Percentiles rank a stretch among this genome's conserved stretches.
Evolutionary conservation across 1,140 invertebrate species (phyloP).

Genomic region (Drosophila ironensis): DNA sequence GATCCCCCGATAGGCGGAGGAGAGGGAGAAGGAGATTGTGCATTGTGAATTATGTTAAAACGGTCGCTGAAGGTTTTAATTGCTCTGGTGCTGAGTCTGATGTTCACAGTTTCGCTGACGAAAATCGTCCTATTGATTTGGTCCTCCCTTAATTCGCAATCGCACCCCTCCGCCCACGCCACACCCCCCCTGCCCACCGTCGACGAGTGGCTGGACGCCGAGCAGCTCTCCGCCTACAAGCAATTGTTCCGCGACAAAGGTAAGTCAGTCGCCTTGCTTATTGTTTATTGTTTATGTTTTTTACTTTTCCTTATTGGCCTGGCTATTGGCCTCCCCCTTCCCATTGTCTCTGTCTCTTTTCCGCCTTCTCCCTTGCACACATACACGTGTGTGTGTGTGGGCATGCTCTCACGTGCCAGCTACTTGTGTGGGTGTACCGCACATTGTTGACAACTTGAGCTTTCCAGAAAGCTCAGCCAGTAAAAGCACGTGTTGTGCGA

Average conservation of each 20-base stretch:
- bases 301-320: constrained; percentile 17
- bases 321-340: not conserved
- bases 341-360: not conserved
- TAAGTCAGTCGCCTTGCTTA: constrained; percentile 81
- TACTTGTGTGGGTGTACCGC: too few relatives aligned
- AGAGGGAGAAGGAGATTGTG: too few relatives aligned
- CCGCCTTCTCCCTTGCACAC: not conserved
- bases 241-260: constrained; percentile 87
- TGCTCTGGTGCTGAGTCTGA: constrained; percentile 77
- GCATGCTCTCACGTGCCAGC: constrained; percentile 3
- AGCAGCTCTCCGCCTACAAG: constrained; percentile 86
- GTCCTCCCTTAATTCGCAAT: too few relatives aligned
- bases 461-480: constrained; percentile 4
- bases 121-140: constrained; percentile 80
- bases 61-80: constrained; percentile 68
- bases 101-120: constrained; percentile 79
- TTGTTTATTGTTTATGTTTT: constrained; percentile 35
- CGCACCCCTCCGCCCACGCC: constrained; percentile 47
- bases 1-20: not conserved
- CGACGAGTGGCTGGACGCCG: constrained; percentile 88
- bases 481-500: constrained; percentile 12
- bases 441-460: constrained; percentile 25
- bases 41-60: constrained; percentile 72
- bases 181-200: constrained; percentile 75
- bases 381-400: too few relatives aligned